Evolutionary conservation across 2,888 invertebrate genomes (phyloP).

Genomic region (Drosophila flavopinicola): DNA sequence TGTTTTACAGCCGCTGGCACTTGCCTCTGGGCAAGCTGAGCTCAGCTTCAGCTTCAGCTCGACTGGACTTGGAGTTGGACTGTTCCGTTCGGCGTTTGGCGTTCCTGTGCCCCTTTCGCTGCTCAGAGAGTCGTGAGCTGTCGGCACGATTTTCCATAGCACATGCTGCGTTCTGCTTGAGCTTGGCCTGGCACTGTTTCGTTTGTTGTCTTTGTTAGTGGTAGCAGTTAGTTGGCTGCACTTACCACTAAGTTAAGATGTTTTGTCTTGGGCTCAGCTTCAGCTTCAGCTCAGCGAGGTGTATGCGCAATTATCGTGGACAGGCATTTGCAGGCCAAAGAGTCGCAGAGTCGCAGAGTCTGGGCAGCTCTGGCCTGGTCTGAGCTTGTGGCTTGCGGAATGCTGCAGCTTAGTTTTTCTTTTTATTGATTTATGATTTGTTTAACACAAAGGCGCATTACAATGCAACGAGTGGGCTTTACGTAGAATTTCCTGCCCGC

Average conservation of each 20-base stretch:
- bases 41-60: conserved; percentile 9
- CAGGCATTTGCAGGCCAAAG: conserved; percentile 49
- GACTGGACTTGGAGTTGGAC: conserved; percentile 26
- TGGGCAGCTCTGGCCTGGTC: conserved; percentile 24
- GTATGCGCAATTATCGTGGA: conserved; percentile 80
- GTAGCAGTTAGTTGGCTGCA: conserved; percentile 78
- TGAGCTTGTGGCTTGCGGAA: conserved; percentile 50
- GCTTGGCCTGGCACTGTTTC: conserved; percentile 58
- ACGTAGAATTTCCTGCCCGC: conserved; percentile 65
- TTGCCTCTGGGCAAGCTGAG: conserved; percentile 63
- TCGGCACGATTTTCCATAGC: conserved; percentile 75
- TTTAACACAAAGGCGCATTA: conserved; percentile 79
- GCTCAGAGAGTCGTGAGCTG: conserved; percentile 68
- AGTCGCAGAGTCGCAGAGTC: conserved; percentile 37
- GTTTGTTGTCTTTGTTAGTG: conserved; percentile 77
- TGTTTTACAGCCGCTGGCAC: conserved; percentile 77
- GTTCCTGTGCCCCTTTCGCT: conserved; percentile 3
- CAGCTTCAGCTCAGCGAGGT: conserved; percentile 51
- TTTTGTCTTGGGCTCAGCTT: conserved; percentile 63
- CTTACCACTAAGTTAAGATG: conserved; percentile 81
- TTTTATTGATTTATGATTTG: conserved; percentile 79
- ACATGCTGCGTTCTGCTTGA: conserved; percentile 78
- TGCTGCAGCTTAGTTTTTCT: conserved; percentile 79
- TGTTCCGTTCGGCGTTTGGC: conserved; percentile 18
- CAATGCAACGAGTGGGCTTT: conserved; percentile 75